Evolutionary conservation across 2,113 vertebrate genomes (phyloP), one percentile per base, ranked within the genome.

Genomic region (Ictalurus punctatus): DNA sequence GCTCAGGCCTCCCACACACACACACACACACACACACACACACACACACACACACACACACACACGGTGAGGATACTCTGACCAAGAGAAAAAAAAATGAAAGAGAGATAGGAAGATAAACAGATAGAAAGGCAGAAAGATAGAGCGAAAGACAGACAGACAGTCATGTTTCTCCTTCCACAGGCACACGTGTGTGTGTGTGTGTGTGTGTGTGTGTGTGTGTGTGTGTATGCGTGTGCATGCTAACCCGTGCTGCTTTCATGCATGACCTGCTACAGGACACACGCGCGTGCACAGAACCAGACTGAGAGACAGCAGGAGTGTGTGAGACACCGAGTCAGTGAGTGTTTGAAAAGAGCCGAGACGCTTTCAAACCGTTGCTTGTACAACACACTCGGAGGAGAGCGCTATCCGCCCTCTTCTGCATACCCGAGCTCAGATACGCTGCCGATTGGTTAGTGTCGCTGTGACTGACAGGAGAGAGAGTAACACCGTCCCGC

Each of bases 1-100:
- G 85, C 8, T 21, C 87, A 86, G 86, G 83, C 83, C 0, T 90
- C 92, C 78, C 92, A 91, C 90, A 86, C 83, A 91, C 90, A 88
- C 90, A 86, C n/a, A 82, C 83, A 63, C 59, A 89, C 87, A 89
- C 91, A 87, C 73, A 58, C 85, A 88, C 3, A 74, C 89, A 78
- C 86, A 88, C 90, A 69, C 65, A 69, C 61, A 89, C 87, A 89
- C 91, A 87, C 74, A 58, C 85, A 88, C 3, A 74, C 89, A 73
- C 67, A 34, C 63, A 10, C 63, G 27, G 8, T 58, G 88, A 92
- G 85, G 89, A 92, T 84, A 89, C 54, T 90, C 90, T 86, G 84
- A 83, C 85, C 85, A 21, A 6, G 61, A 65, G 58, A 85, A 3
- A 1, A 56, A 87, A 65, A 90, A 23, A 30, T 44, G 2, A 84